Percentiles rank a stretch among this genome's conserved stretches.
Evolutionary conservation across 2,797 vertebrate genomes (phyloP).

Genomic region (Enteromius trimaculatus): DNA sequence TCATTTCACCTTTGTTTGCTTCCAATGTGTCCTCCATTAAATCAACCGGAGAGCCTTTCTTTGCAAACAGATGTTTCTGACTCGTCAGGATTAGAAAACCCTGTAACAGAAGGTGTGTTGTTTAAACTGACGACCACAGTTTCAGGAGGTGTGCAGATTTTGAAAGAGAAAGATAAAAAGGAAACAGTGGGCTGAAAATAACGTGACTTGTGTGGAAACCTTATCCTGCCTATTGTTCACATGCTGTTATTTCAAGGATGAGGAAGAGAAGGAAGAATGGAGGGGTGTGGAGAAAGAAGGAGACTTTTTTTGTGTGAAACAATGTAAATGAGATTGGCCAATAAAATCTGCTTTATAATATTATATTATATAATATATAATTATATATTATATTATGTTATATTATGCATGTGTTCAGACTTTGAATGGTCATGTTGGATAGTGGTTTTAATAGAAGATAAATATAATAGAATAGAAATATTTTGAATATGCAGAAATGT

Average conservation of each 20-base stretch:
- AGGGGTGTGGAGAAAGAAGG: constrained; percentile 46
- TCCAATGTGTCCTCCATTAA: neutral
- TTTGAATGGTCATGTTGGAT: constrained; percentile 29
- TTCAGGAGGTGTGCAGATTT: constrained; percentile 23
- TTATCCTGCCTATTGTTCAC: constrained; percentile 67
- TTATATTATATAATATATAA: too few relatives aligned
- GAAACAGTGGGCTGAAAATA: constrained; percentile 62
- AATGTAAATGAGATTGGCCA: neutral
- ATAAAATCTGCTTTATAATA: neutral
- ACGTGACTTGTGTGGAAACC: constrained; percentile 57
- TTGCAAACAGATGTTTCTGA: constrained; percentile 5
- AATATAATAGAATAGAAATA: neutral
- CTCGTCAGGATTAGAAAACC: neutral
- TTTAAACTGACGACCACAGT: neutral
- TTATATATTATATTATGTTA: too few relatives aligned
- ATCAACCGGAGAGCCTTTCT: neutral
- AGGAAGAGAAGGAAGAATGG: constrained; percentile 50
- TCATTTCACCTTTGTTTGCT: neutral
- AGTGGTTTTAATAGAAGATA: constrained; percentile 28
- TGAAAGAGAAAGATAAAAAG: constrained; percentile 51
- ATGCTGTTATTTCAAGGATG: constrained; percentile 48
- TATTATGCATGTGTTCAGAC: neutral
- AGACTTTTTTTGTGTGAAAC: constrained; percentile 58
- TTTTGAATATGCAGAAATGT: neutral
- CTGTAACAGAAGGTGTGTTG: neutral